Conservation (phyloP, 2,113 vertebrate genomes). For the Opisthocomus hoazin region DNA sequence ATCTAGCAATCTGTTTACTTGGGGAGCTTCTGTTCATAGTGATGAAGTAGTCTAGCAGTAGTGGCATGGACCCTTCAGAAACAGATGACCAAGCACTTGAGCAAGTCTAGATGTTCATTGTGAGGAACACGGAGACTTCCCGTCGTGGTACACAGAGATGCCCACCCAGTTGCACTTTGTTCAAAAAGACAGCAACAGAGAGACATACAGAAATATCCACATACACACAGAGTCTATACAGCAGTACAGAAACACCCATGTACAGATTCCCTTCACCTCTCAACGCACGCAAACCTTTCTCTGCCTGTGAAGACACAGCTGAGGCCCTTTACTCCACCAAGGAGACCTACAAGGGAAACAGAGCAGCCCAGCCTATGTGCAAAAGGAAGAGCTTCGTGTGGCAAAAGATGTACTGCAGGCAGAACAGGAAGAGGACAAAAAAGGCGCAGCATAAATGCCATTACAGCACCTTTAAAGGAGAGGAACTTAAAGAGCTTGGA, state of each 20-base stretch:
- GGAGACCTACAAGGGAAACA: neutral
- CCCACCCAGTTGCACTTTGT: neutral
- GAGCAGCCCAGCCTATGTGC: neutral
- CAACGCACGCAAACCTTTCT: neutral
- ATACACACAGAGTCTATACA: neutral
- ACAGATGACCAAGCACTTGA: neutral
- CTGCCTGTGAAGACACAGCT: neutral
- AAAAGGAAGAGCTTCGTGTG: neutral
- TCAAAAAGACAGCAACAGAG: neutral
- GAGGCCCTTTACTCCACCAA: neutral
- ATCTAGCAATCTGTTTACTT: neutral
- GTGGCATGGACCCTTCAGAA: rapidly evolving
- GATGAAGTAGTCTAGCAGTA: neutral
- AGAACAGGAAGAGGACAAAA: neutral
- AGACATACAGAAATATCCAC: neutral
- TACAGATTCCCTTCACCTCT: neutral
- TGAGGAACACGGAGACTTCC: neutral
- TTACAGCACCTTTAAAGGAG: neutral
- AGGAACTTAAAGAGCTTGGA: neutral
- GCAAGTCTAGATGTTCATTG: neutral
- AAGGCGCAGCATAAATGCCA: neutral
- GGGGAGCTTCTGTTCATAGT: neutral
- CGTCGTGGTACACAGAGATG: neutral
- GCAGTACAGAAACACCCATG: neutral
- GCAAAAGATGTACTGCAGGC: neutral